Evolutionary conservation across 2,797 vertebrate genomes (phyloP), one percentile per base, ranked within the genome.

Genomic region (Sebastes nivosus): DNA sequence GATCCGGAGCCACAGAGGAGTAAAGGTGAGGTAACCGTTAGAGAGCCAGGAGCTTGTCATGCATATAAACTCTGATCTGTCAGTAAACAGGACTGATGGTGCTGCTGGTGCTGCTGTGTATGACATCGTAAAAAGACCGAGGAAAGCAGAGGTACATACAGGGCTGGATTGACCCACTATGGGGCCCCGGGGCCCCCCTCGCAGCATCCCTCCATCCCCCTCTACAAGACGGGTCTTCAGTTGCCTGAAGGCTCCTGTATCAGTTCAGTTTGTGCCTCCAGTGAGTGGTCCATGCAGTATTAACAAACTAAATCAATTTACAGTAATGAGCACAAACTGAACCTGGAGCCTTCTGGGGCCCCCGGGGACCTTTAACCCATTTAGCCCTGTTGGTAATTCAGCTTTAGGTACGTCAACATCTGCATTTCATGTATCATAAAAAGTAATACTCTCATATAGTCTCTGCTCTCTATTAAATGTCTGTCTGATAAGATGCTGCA

Each of bases 1-100:
- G 66, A 63, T 34, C 32, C 14, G 6, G 54, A 54, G 36, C 30
- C 36, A 55, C 20, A 36, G 72, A 72, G 42, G 55, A 63, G 42
- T 46, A 55, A 46, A 79, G 67, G n/a, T 76, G 58, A 65, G 50
- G 64, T 65, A 57, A 65, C 65, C 25, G 24, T 77, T 60, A 74
- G 27, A 65, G n/a, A n/a, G 66, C 67, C 68, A 76, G 66, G 65
- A 59, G 30, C 27, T 30, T 46, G 32, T 57, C 14, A 1, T 72
- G 68, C 65, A 9, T 70, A 63, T 55, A 60, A 54, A 32, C 52
- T 22, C 27, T 34, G 34, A 65, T 42, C 5, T 13, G 13, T 42
- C 38, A 6, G 38, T 42, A 42, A 42, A 42, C 38, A 42, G 38
- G 38, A 42, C 38, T 42, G 38, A 14, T 42, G 14, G 38, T 42